phyloP scores from a whole-genome alignment of 2,888 invertebrate species.

The Cephus pygmeus region DNA sequence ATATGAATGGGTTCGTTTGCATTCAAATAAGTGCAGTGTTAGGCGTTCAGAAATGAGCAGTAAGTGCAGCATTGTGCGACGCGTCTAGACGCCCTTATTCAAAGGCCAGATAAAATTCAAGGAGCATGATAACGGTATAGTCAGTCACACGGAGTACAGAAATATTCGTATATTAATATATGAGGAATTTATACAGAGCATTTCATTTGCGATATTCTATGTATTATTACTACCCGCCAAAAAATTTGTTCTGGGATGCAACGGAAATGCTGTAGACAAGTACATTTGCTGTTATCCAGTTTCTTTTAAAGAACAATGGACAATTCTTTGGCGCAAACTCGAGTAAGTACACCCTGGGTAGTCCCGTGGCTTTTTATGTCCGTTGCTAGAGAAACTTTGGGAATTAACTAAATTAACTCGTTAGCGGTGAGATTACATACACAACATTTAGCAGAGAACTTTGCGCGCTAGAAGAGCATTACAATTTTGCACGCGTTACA shows the following conservation, averaged over 20 bases:
- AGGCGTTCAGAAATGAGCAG: constrained; percentile 1
- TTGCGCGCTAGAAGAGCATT: constrained; percentile 17
- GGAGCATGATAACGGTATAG: background rate
- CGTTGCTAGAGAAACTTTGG: constrained; percentile 32
- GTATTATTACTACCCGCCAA: background rate
- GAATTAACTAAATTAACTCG: constrained; percentile 46
- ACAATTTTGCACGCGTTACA: background rate
- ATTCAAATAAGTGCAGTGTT: constrained; percentile 3
- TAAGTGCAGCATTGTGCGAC: background rate
- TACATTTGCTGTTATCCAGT: background rate
- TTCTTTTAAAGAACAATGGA: background rate
- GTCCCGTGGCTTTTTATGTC: too few relatives aligned
- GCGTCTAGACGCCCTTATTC: background rate
- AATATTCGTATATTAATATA: background rate
- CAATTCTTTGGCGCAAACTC: background rate
- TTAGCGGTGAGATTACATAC: constrained; percentile 46
- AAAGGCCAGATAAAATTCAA: background rate
- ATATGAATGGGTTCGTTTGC: constrained; percentile 2
- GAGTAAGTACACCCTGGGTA: too few relatives aligned
- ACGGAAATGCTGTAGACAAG: background rate
- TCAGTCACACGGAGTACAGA: background rate
- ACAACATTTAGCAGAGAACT: constrained; percentile 42
- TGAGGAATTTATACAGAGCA: background rate
- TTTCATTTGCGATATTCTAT: background rate
- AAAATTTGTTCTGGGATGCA: background rate